Conservation (phyloP, 2,797 vertebrate genomes). For the Eurystomus glaucurus region DNA sequence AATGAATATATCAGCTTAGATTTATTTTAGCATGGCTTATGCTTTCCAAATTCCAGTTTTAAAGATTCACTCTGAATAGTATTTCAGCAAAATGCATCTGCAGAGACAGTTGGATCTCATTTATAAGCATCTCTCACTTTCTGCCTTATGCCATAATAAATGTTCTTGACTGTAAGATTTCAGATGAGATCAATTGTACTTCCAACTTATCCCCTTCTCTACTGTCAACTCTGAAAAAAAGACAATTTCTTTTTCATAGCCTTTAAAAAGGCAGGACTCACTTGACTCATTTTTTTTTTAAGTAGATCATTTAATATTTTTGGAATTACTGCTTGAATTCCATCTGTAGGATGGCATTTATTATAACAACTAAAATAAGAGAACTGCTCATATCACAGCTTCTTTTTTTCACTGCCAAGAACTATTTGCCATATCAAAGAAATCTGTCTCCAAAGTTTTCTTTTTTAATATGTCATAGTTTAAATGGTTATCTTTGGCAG, state of each 20-base stretch:
- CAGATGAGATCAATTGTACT: conserved; percentile 79
- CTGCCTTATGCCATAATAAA: conserved; percentile 76
- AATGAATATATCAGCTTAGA: conserved; percentile 78
- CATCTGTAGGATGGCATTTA: conserved; percentile 65
- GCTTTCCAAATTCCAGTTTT: conserved; percentile 68
- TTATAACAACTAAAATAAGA: conserved; percentile 70
- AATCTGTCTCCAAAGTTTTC: conserved; percentile 49
- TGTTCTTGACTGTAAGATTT: conserved; percentile 75
- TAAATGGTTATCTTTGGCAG: background rate
- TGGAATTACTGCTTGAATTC: conserved; percentile 78
- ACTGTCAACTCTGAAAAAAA: conserved; percentile 52
- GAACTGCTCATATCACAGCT: conserved; percentile 59
- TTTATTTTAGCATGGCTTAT: conserved; percentile 78
- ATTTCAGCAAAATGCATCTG: conserved; percentile 78
- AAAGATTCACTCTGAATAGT: conserved; percentile 68
- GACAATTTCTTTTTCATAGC: conserved; percentile 53
- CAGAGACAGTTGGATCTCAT: conserved; percentile 73
- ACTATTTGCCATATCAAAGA: conserved; percentile 45
- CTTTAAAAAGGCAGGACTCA: conserved; percentile 63
- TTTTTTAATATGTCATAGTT: background rate
- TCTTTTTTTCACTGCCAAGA: conserved; percentile 60
- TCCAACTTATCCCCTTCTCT: conserved; percentile 62
- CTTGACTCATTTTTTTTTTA: conserved; percentile 73
- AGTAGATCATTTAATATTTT: conserved; percentile 74
- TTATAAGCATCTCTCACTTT: conserved; percentile 77